Evolutionary conservation across 2,888 invertebrate species (phyloP).

Genomic region (Tenthredo livida): DNA sequence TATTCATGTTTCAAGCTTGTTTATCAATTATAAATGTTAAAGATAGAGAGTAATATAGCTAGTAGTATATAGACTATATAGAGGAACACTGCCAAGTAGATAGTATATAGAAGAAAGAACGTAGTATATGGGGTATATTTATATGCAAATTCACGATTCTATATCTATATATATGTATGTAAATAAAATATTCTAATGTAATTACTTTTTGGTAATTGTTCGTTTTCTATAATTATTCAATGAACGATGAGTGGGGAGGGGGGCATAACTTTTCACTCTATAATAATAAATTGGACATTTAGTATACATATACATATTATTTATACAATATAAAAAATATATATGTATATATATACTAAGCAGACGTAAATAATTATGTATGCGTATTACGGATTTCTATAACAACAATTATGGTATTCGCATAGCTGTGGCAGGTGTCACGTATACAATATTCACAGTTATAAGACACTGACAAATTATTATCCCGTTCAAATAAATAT

Average conservation of each 20-base stretch:
- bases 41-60: not conserved
- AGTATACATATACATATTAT: not conserved
- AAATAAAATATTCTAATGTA: no score
- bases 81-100: not conserved
- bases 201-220: not conserved
- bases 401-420: not conserved
- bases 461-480: slow-evolving; percentile 19
- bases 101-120: not conserved
- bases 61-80: not conserved
- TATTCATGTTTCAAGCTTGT: not conserved
- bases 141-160: no score
- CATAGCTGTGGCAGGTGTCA: not conserved
- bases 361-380: not conserved
- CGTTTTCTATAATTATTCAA: not conserved
- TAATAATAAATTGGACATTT: not conserved
- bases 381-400: not conserved
- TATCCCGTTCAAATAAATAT: slow-evolving; percentile 7
- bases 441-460: not conserved
- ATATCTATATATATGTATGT: no score
- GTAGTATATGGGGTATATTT: no score
- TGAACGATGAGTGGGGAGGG: no score
- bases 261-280: not conserved
- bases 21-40: no score
- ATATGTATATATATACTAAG: not conserved
- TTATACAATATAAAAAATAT: not conserved